phyloP scores from a whole-genome alignment of 2,113 vertebrate species.

The Ahaetulla prasina region DNA sequence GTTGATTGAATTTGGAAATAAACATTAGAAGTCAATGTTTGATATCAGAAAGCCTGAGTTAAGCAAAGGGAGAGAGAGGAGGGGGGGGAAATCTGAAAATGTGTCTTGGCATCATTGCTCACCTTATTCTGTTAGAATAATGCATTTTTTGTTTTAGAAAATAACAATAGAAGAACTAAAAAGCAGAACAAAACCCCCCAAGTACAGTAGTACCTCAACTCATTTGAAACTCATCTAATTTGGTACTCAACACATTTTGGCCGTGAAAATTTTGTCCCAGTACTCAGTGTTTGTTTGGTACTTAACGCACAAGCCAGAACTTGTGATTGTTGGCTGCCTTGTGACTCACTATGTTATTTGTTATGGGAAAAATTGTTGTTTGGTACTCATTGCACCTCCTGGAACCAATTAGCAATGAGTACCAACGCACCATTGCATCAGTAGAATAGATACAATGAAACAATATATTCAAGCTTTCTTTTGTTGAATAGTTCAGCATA shows the following conservation, averaged over 20 bases:
- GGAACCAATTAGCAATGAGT: neutral
- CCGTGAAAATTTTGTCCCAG: neutral
- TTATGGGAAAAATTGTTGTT: neutral
- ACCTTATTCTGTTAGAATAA: neutral
- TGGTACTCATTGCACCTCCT: neutral
- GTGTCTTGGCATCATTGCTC: conserved; percentile 39
- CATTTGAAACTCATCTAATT: neutral
- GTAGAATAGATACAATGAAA: neutral
- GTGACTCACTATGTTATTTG: neutral
- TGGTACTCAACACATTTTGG: neutral
- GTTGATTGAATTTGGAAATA: conserved; percentile 35
- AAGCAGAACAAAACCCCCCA: neutral
- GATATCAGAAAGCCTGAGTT: neutral
- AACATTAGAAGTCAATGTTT: conserved; percentile 29
- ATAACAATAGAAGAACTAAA: neutral
- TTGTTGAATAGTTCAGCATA: neutral
- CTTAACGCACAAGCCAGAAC: neutral
- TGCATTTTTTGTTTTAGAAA: neutral
- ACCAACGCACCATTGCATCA: neutral
- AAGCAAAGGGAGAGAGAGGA: conserved; percentile 33
- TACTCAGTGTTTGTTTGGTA: neutral
- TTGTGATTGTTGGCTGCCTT: neutral
- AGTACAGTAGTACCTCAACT: neutral
- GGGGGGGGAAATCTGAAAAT: conserved; percentile 19
- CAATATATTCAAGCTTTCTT: neutral